Base-by-base conservation (phyloP, 2,797 vertebrate species). In the Tamandua tetradactyla region DNA sequence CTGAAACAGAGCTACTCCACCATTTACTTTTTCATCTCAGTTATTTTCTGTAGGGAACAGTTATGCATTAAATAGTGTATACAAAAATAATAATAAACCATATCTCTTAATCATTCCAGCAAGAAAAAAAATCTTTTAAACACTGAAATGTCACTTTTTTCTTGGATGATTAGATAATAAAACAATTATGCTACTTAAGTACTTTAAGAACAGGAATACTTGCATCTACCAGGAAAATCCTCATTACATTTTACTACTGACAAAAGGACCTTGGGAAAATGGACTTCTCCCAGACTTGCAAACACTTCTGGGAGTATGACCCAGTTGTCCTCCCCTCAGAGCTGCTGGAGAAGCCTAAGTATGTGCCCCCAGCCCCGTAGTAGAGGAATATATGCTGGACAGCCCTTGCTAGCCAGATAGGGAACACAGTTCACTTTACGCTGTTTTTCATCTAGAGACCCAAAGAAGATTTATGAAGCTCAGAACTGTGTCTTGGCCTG, bases 1-100 rank as follows among this genome's bases (percentile, higher is more conserved):
- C 55, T 80, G 13, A 20, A 47, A 44, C 42, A 20, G 10, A 85
- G 37, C 47, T 66, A 25, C 30, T 75, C 85, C 61, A 49, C 72
- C 75, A 61, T 79, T 79, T 59, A 40, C 3, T 47, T 87, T 83
- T 91, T 72, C 35, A 52, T 74, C 89, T 72, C 72, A 71, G 20
- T 80, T 87, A 74, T 87, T 87, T 92, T 84, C 83, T 84, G 20
- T 30, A 79, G 35, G n/a, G 49, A 66, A 96, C n/a, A 91, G 52
- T 82, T 71, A 35, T 42, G 80, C 32, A 47, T 86, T 30, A 62
- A 32, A 32, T 35, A 37, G 27, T 40, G 69, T 61, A 66, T 59
- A 49, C 40, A 78, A 52, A 76, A 7, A 83, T 20, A n/a, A 57
- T 57, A 72, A 64, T 52, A 72, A 78, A 87, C 10, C n/a, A 22